phyloP scores from a whole-genome alignment of 2,113 vertebrate genomes.

The Corythoichthys haematopterus region DNA sequence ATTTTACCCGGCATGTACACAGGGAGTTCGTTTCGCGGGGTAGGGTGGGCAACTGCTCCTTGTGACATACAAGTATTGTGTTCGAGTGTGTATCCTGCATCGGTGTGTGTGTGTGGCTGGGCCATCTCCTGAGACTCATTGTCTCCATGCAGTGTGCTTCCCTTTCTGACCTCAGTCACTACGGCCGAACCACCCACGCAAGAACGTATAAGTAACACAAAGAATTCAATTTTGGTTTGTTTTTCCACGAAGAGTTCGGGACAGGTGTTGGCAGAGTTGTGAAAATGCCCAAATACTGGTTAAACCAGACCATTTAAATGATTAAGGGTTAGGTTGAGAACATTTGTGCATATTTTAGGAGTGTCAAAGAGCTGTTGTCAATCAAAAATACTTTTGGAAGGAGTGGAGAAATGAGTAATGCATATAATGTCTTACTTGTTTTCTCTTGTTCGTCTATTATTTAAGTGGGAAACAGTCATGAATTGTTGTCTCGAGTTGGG shows the following conservation, averaged over 20 bases:
- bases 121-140: conserved; percentile 45
- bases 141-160: conserved; percentile 50
- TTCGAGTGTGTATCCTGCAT: conserved; percentile 26
- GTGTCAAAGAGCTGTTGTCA: conserved; percentile 60
- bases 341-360: conserved; percentile 60
- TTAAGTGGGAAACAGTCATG: conserved; percentile 16
- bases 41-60: conserved; percentile 19
- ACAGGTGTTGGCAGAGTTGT: conserved; percentile 53
- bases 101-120: conserved; percentile 11
- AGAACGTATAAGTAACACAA: conserved; percentile 39
- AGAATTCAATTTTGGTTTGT: conserved; percentile 40
- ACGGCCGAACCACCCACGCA: conserved; percentile 22
- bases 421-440: conserved; percentile 62
- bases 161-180: conserved; percentile 40
- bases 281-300: conserved; percentile 65
- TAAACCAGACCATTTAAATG: conserved; percentile 63
- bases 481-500: not conserved
- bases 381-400: conserved; percentile 65
- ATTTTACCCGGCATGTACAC: conserved; percentile 53
- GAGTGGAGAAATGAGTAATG: conserved; percentile 73
- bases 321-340: conserved; percentile 59
- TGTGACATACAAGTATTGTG: conserved; percentile 42
- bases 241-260: conserved; percentile 47
- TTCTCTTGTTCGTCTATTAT: conserved; percentile 47
- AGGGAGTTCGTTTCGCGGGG: conserved; percentile 37